These are phyloP conservation scores for Typhlomys cinereus DNA, from an alignment of 2,113 vertebrate species.

Conservation along the genomic window DNA sequence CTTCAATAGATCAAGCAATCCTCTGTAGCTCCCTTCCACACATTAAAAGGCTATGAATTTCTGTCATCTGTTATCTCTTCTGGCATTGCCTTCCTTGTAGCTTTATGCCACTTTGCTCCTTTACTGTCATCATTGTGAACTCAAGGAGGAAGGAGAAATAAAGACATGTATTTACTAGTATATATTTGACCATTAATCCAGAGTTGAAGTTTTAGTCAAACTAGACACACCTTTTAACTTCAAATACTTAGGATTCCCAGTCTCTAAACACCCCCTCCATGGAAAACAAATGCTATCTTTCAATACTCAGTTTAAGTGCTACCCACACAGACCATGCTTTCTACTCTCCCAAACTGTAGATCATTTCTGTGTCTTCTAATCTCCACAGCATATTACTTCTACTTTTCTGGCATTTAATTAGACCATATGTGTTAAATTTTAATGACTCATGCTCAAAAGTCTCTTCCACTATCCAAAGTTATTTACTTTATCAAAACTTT, in stretches of 20 bases:
- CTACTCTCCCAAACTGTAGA: constrained; percentile 51
- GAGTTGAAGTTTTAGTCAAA: constrained; percentile 34
- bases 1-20: background rate
- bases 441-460: constrained; percentile 70
- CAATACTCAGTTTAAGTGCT: constrained; percentile 18
- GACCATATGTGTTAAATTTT: constrained; percentile 72
- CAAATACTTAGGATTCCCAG: constrained; percentile 26
- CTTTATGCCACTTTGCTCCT: background rate
- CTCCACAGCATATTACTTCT: constrained; percentile 53
- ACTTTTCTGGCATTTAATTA: constrained; percentile 73
- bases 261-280: background rate
- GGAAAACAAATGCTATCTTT: background rate
- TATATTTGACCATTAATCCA: background rate
- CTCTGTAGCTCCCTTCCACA: background rate
- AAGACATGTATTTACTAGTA: background rate
- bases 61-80: background rate
- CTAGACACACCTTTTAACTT: background rate
- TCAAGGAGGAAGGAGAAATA: background rate
- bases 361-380: constrained; percentile 60
- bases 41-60: constrained; percentile 37
- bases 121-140: constrained; percentile 15
- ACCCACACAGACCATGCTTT: constrained; percentile 46
- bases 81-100: background rate
- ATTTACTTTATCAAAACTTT: constrained; percentile 49
- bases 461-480: constrained; percentile 43